These are phyloP conservation scores for Eleutherodactylus coqui DNA, from an alignment of 2,797 vertebrate species.

Conservation along the genomic window DNA sequence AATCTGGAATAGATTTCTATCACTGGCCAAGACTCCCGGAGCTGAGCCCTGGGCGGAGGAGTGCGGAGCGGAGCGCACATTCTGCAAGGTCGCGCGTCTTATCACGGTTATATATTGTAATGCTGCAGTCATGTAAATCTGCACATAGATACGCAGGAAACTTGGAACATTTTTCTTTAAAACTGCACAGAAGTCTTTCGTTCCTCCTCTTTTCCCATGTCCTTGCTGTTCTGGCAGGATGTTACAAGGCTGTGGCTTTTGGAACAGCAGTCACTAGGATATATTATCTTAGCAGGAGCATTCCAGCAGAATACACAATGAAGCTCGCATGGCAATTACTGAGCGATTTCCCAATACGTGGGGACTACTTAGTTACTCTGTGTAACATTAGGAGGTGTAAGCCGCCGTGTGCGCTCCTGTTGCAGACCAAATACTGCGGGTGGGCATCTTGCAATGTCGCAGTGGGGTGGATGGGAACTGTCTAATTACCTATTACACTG, in stretches of 20 bases:
- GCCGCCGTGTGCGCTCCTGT: neutral
- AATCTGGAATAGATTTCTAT: too few relatives aligned
- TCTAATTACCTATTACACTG: slow-evolving; percentile 23
- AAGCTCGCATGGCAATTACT: neutral
- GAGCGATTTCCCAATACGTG: neutral
- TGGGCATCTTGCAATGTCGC: neutral
- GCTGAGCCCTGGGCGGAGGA: too few relatives aligned
- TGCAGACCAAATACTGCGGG: neutral
- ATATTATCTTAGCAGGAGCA: slow-evolving; percentile 12
- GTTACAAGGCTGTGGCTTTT: slow-evolving; percentile 26
- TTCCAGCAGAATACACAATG: slow-evolving; percentile 23
- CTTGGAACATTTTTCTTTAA: too few relatives aligned
- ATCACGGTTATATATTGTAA: too few relatives aligned
- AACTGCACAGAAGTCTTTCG: too few relatives aligned
- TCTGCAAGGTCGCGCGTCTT: too few relatives aligned
- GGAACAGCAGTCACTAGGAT: neutral
- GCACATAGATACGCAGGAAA: too few relatives aligned
- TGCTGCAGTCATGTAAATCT: too few relatives aligned
- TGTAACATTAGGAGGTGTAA: neutral
- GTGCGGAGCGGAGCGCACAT: too few relatives aligned
- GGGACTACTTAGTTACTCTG: neutral
- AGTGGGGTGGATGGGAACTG: neutral
- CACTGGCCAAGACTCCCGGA: too few relatives aligned
- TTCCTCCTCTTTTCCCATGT: slow-evolving; percentile 3
- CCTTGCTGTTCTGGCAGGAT: neutral